Base-by-base conservation (phyloP, 2,113 vertebrate genomes). In the Xenopus tropicalis region DNA sequence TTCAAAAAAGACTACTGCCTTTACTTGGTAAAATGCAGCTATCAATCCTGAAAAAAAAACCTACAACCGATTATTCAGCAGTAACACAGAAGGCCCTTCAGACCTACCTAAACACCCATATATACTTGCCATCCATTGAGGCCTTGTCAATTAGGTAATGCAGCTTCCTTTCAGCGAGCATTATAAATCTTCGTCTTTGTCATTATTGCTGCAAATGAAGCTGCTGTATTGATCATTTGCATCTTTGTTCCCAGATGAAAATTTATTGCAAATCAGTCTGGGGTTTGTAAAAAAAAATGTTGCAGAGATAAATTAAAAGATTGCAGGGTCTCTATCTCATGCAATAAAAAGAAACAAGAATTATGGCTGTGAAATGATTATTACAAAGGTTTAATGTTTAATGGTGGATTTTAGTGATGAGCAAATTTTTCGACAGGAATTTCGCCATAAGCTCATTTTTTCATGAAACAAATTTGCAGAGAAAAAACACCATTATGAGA, bases 201-300 rank as follows among this genome's bases (percentile, higher is more conserved):
- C 80, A 79, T 83, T 80, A 79, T 54, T 68, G 77, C 70, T 58
- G 63, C 82, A 80, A 79, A 57, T 11, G 43, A 69, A 72, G 66
- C 48, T 42, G 61, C 81, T 62, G 76, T 83, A 85, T 82, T 71
- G 84, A 85, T 87, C 83, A 71, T 66, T 81, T 81, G 77, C 64
- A 70, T 72, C 77, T 85, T 80, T 78, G 75, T 82, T 81, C 63
- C 0, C 0, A 78, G 78, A 1, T 1, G 51, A 69, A 79, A 85
- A 84, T 66, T 78, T 69, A 76, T 56, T 66, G 9, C 70, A 74
- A 69, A 25, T 70, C 71, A 0, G 1, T 70, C 69, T 8, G 25
- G 70, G 65, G 25, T 71, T 61, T 56, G 72, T 29, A 72, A 82
- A 82, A 67, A 67, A 74, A 74, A 74, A 37, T 22, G 51, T 20